A percentile compares a stretch with the other conserved stretches of the same genome.
phyloP scores from a whole-genome alignment of 2,888 invertebrate genomes.

The Furcula furcula region DNA sequence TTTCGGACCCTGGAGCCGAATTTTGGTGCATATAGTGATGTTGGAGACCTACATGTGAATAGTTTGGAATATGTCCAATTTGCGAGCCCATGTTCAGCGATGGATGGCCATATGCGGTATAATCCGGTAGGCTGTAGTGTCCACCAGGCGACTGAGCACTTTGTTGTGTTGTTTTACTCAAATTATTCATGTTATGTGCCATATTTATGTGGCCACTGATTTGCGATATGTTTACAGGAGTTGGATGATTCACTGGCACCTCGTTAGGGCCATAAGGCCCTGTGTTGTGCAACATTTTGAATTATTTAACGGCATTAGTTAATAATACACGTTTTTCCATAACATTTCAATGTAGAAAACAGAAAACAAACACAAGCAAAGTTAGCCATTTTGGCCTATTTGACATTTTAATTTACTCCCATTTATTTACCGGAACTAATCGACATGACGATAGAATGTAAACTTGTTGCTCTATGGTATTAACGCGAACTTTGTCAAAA shows the following conservation, averaged over 20 bases:
- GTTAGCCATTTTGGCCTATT: constrained; percentile 65
- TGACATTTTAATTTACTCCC: constrained; percentile 30
- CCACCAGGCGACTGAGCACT: constrained; percentile 33
- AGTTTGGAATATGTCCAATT: constrained; percentile 46
- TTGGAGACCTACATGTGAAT: constrained; percentile 43
- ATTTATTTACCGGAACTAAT: constrained; percentile 20
- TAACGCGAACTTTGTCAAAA: neutral
- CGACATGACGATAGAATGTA: neutral
- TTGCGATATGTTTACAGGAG: constrained; percentile 52
- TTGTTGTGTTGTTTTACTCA: constrained; percentile 51
- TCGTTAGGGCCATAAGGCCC: constrained; percentile 63
- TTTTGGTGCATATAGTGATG: constrained; percentile 38
- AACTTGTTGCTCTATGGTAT: too few species aligned
- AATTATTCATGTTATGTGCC: constrained; percentile 53
- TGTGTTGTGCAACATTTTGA: constrained; percentile 66
- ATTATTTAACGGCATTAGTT: constrained; percentile 11
- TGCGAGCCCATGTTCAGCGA: constrained; percentile 40
- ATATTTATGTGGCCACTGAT: constrained; percentile 45
- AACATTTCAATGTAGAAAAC: constrained; percentile 33
- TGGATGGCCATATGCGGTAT: constrained; percentile 43
- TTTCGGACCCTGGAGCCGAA: constrained; percentile 30
- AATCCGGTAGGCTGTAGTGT: constrained; percentile 50
- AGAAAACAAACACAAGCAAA: constrained; percentile 51
- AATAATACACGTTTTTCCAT: constrained; percentile 26
- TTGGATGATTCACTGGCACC: constrained; percentile 51